Percentiles rank a stretch among this genome's conserved stretches.
Evolutionary conservation across 2,888 invertebrate species (phyloP).

Genomic region (Pristionchus maxplancki): DNA sequence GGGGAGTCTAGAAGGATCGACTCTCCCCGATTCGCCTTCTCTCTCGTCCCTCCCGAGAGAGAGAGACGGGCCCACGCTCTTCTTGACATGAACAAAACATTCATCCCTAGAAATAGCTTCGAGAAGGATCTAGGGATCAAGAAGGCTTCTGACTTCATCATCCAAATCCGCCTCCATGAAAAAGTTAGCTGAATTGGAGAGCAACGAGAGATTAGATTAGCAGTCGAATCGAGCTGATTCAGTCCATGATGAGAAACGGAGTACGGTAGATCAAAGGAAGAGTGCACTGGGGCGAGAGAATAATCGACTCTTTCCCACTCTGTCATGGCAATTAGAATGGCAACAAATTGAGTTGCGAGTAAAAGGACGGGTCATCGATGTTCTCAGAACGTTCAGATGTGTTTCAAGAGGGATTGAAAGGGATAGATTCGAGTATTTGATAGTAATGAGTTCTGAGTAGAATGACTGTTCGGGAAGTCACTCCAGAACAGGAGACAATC

Average conservation of each 20-base stretch:
- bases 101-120: neutral
- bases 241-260: neutral
- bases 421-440: too few relatives aligned
- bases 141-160: too few relatives aligned
- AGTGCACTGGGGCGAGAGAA: neutral
- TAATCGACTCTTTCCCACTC: neutral
- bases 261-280: neutral
- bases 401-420: neutral
- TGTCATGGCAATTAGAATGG: neutral
- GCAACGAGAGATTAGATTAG: too few relatives aligned
- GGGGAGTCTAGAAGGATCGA: neutral
- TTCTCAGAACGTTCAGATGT: neutral
- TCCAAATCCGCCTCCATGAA: too few relatives aligned
- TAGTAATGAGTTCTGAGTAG: too few relatives aligned
- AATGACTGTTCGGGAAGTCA: too few relatives aligned
- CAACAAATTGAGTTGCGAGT: neutral
- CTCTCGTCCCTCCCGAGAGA: neutral
- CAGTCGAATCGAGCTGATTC: too few relatives aligned
- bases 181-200: too few relatives aligned
- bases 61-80: neutral
- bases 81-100: neutral
- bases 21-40: neutral
- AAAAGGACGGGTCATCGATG: neutral
- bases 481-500: too few relatives aligned
- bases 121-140: neutral